These are phyloP conservation scores for Strigops habroptila DNA, from an alignment of 2,113 vertebrate genomes.

Conservation along the genomic window DNA sequence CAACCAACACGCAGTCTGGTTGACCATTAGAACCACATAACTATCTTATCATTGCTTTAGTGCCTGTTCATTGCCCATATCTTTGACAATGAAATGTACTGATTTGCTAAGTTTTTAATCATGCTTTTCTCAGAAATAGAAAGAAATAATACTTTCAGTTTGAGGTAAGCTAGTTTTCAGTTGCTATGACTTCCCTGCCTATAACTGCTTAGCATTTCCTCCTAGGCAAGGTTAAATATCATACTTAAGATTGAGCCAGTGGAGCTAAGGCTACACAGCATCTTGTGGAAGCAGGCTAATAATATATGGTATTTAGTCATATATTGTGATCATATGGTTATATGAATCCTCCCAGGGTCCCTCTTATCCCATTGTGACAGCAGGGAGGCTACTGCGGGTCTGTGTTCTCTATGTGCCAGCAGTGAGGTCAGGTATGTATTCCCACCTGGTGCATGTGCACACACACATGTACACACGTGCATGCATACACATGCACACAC, in stretches of 20 bases:
- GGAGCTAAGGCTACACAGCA: background rate
- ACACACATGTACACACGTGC: accelerated
- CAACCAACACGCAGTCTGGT: background rate
- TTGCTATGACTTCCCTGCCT: background rate
- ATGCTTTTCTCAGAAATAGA: background rate
- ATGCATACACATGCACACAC: accelerated
- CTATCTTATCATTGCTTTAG: background rate
- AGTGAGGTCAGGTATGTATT: background rate
- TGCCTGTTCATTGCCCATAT: background rate
- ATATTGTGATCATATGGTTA: background rate
- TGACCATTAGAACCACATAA: background rate
- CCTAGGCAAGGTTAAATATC: background rate
- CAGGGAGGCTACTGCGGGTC: background rate
- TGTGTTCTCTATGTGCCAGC: background rate
- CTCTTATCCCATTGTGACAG: background rate
- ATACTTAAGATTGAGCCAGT: background rate
- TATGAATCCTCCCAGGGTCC: background rate
- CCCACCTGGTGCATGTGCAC: background rate
- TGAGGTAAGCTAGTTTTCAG: background rate
- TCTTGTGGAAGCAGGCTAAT: background rate
- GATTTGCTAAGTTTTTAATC: background rate
- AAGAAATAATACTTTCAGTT: background rate
- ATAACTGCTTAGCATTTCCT: background rate
- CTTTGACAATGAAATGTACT: background rate
- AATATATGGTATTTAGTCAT: background rate